A percentile compares a stretch with the other conserved stretches of the same genome.
Evolutionary conservation across 2,888 invertebrate genomes (phyloP).

Genomic region (Callinectes sapidus): DNA sequence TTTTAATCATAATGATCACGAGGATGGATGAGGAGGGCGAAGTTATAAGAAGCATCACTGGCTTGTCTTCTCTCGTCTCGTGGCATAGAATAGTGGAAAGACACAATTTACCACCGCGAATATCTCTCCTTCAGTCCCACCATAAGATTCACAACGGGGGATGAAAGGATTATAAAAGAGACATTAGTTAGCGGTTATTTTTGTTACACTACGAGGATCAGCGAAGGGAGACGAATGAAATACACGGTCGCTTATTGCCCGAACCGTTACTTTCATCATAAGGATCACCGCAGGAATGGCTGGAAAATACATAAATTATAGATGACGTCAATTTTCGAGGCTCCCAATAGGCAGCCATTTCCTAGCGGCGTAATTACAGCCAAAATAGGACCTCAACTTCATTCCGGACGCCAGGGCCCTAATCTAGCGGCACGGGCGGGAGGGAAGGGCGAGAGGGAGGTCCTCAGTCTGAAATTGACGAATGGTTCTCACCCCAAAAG

Average conservation of each 20-base stretch:
- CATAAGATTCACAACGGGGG: neutral
- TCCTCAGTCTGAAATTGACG: slow-evolving; percentile 22
- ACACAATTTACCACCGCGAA: neutral
- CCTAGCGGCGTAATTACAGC: neutral
- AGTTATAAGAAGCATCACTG: neutral
- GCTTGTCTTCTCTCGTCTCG: neutral
- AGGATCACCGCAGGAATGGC: neutral
- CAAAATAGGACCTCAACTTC: slow-evolving; percentile 17
- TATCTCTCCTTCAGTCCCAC: neutral
- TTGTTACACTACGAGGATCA: neutral
- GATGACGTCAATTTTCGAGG: slow-evolving; percentile 8
- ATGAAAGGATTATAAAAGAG: neutral
- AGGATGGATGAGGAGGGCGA: neutral
- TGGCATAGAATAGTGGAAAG: neutral
- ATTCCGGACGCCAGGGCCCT: neutral
- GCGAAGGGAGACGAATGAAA: neutral
- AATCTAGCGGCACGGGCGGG: neutral
- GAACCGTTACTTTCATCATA: neutral
- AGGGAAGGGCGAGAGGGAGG: neutral
- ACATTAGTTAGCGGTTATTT: neutral
- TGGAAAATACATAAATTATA: slow-evolving; percentile 14
- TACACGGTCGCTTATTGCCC: neutral
- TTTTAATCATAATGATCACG: neutral
- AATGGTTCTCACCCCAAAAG: slow-evolving; percentile 31
- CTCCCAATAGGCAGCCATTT: slow-evolving; percentile 3